Percentiles rank a stretch among this genome's conserved stretches.
Evolutionary conservation across 2,113 vertebrate species (phyloP).

Genomic region (Peucedramus taeniatus): DNA sequence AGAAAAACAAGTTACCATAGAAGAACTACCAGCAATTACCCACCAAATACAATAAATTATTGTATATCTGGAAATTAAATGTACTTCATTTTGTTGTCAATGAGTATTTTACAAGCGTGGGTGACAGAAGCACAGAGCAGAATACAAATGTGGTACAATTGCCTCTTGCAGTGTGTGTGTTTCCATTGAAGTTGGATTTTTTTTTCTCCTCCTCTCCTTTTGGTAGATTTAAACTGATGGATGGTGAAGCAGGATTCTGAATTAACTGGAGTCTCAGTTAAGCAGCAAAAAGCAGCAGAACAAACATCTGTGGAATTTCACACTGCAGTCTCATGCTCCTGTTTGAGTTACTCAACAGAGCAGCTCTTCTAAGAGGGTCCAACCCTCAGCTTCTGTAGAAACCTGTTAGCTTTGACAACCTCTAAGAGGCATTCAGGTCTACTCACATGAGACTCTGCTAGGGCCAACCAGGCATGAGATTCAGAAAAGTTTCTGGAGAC

Average conservation of each 20-base stretch:
- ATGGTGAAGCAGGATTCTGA: neutral
- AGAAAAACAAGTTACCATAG: neutral
- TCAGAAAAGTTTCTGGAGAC: neutral
- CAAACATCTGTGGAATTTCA: neutral
- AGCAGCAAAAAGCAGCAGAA: neutral
- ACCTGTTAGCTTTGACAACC: neutral
- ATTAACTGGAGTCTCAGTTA: neutral
- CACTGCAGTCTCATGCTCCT: neutral
- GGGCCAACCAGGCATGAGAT: neutral
- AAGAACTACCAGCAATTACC: neutral
- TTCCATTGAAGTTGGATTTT: neutral
- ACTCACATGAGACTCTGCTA: neutral
- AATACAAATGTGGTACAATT: constrained; percentile 30
- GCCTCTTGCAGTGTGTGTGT: neutral
- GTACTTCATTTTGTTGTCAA: constrained; percentile 14
- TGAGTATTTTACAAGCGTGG: neutral
- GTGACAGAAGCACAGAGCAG: neutral
- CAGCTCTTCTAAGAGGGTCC: neutral
- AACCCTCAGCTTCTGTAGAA: neutral
- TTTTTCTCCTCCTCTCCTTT: neutral
- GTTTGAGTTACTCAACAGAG: neutral
- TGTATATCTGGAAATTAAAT: neutral
- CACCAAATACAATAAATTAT: neutral
- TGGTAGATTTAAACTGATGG: constrained; percentile 13
- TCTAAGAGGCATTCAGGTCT: neutral